phyloP scores from a whole-genome alignment of 2,888 invertebrate genomes.

The Tipula confusa region DNA sequence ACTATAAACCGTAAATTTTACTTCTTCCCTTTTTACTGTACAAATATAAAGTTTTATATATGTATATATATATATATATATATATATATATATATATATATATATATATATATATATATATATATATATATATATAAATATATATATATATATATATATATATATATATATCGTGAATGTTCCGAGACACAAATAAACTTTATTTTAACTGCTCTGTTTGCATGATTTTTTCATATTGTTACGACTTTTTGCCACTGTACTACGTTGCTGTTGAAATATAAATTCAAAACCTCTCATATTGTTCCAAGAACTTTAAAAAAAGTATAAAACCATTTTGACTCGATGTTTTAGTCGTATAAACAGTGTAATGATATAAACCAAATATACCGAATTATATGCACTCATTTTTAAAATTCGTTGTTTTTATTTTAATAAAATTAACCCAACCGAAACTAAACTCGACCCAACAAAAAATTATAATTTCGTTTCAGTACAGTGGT shows the following conservation, averaged over 20 bases:
- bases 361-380: background rate
- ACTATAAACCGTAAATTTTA: background rate
- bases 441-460: slow-evolving; percentile 7
- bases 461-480: background rate
- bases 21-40: background rate
- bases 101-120: background rate
- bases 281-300: background rate
- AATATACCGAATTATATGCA: background rate
- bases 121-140: background rate
- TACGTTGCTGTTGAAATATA: background rate
- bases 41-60: background rate
- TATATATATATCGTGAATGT: background rate
- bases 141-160: background rate
- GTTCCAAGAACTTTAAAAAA: background rate
- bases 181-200: background rate
- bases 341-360: background rate
- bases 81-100: too few species aligned
- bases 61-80: background rate
- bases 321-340: background rate
- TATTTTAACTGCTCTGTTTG: background rate
- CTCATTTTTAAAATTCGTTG: background rate
- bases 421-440: background rate
- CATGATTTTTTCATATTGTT: background rate
- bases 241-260: background rate
- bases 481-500: background rate